A percentile compares a stretch with the other conserved stretches of the same genome.
These are phyloP conservation scores for Poeciliopsis occidentalis DNA, from an alignment of 2,113 vertebrate genomes.

Conservation along the genomic window DNA sequence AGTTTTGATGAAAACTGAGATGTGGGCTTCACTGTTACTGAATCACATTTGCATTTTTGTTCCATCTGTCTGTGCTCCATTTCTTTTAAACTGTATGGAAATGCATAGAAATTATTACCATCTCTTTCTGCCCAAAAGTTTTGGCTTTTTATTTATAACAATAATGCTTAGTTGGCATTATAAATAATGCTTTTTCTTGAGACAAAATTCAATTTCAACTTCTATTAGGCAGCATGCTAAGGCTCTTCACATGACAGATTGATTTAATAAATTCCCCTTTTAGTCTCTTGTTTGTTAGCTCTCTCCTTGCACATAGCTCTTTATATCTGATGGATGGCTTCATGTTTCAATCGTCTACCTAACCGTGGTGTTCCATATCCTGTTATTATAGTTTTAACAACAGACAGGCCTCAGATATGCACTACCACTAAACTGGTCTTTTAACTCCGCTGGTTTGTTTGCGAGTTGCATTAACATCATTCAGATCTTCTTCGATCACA, in stretches of 20 bases:
- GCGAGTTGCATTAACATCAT: constrained; percentile 25
- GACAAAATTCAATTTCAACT: constrained; percentile 30
- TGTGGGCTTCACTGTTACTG: constrained; percentile 1
- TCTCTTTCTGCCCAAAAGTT: constrained; percentile 17
- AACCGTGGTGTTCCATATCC: constrained; percentile 43
- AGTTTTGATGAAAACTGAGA: constrained; percentile 21
- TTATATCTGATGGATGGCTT: constrained; percentile 33
- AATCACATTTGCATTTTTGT: constrained; percentile 6
- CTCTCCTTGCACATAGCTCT: constrained; percentile 16
- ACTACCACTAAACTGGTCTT: constrained; percentile 27
- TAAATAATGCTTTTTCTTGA: constrained; percentile 36
- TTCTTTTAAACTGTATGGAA: constrained; percentile 14
- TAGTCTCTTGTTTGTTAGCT: constrained; percentile 36
- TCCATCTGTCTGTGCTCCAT: constrained; percentile 17
- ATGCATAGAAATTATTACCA: neutral
- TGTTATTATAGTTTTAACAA: constrained; percentile 41
- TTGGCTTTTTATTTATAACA: constrained; percentile 32
- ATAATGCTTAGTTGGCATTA: constrained; percentile 43
- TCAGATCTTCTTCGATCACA: constrained; percentile 48
- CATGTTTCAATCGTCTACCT: constrained; percentile 29
- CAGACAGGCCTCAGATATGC: constrained; percentile 8
- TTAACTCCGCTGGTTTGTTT: constrained; percentile 34
- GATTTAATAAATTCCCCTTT: constrained; percentile 51
- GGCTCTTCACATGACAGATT: constrained; percentile 59
- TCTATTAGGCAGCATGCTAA: constrained; percentile 34